Percentiles rank a stretch among this genome's conserved stretches.
Conservation (phyloP, 2,888 invertebrate species). For the Phania funesta region DNA sequence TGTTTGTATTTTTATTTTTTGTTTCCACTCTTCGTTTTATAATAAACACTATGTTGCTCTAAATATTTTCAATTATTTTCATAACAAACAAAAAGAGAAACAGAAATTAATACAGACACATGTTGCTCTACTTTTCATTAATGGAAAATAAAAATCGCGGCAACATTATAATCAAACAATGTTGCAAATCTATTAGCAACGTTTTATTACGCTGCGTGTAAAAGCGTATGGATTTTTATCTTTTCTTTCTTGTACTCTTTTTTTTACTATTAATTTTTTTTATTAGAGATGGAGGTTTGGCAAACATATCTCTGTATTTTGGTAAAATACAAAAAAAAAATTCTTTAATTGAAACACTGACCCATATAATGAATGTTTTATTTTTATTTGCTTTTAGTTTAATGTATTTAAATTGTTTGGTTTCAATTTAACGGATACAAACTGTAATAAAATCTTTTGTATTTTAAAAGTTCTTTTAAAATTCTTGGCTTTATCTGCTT, state of each 20-base stretch:
- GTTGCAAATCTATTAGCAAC: slow-evolving; percentile 10
- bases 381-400: background rate
- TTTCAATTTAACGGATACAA: slow-evolving; percentile 32
- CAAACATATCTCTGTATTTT: background rate
- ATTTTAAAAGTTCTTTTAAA: slow-evolving; percentile 43
- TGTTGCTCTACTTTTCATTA: slow-evolving; percentile 13
- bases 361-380: slow-evolving; percentile 18
- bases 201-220: background rate
- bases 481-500: slow-evolving; percentile 24
- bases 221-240: background rate
- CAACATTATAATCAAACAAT: background rate
- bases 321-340: background rate
- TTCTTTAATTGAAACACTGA: slow-evolving; percentile 35
- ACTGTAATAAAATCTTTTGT: slow-evolving; percentile 21
- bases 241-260: too few relatives aligned
- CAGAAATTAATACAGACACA: background rate
- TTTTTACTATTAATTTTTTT: background rate
- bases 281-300: slow-evolving; percentile 34
- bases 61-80: background rate
- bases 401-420: background rate
- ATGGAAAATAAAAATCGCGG: background rate
- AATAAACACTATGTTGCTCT: background rate
- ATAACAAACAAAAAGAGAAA: background rate
- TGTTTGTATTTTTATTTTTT: background rate
- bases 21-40: background rate